These are phyloP conservation scores for Cydia amplana DNA, from an alignment of 1,140 invertebrate species.

Conservation along the genomic window DNA sequence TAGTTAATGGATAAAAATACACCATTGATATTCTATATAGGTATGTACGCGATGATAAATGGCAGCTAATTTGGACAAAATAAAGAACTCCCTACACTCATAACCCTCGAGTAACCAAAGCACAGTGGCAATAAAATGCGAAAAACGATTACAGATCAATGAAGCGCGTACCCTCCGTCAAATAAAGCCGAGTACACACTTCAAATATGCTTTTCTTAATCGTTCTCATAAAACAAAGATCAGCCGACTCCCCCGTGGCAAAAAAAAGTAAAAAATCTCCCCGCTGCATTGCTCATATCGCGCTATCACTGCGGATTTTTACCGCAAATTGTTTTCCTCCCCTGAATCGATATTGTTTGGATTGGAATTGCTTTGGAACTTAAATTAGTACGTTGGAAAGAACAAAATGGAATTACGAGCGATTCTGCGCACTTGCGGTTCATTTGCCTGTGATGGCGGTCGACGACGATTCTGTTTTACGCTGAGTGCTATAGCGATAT, in stretches of 20 bases:
- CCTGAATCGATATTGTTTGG: conserved; percentile 63
- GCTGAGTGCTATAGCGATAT: conserved; percentile 11
- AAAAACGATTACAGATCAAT: conserved; percentile 79
- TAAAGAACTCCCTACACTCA: conserved; percentile 53
- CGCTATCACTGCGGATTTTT: conserved; percentile 63
- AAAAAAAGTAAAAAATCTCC: conserved; percentile 60
- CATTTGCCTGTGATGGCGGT: conserved; percentile 41
- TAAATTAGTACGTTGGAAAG: conserved; percentile 56
- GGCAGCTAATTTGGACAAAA: conserved; percentile 50
- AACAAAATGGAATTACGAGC: conserved; percentile 52
- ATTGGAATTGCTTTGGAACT: conserved; percentile 49
- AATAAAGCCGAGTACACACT: conserved; percentile 78
- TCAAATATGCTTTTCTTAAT: conserved; percentile 80
- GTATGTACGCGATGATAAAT: conserved; percentile 3
- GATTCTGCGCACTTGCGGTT: conserved; percentile 49
- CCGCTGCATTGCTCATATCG: conserved; percentile 62
- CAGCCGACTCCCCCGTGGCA: conserved; percentile 60
- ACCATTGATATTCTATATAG: not conserved
- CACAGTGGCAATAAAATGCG: conserved; percentile 68
- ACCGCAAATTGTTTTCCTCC: conserved; percentile 69
- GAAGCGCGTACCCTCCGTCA: conserved; percentile 74
- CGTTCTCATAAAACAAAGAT: conserved; percentile 80
- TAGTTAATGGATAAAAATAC: not conserved
- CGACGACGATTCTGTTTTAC: conserved; percentile 19
- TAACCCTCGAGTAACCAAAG: conserved; percentile 64